Percentiles rank a stretch among this genome's conserved stretches.
Conservation (phyloP, 2,797 vertebrate genomes). For the Aselliscus stoliczkanus region DNA sequence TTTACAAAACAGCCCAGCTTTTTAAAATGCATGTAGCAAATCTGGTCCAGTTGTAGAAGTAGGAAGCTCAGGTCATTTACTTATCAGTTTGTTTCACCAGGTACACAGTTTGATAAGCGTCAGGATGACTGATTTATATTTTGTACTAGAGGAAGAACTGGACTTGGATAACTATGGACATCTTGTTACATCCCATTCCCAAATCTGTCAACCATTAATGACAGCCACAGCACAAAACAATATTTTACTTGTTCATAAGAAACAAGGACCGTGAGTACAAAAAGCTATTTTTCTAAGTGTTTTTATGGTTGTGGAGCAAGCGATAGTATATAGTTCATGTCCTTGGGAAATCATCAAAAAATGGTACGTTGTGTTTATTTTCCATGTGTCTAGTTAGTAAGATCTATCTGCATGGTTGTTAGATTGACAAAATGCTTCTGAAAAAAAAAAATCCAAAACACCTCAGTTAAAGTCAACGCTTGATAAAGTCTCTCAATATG, state of each 20-base stretch:
- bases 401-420: neutral
- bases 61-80: neutral
- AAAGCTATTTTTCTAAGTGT: constrained; percentile 68
- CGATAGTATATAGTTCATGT: constrained; percentile 34
- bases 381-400: constrained; percentile 50
- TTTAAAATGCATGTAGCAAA: constrained; percentile 40
- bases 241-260: constrained; percentile 75
- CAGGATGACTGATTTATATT: constrained; percentile 62
- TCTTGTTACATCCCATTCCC: constrained; percentile 83
- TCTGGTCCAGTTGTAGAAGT: constrained; percentile 43
- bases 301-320: constrained; percentile 48
- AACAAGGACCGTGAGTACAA: constrained; percentile 76
- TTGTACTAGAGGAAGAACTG: constrained; percentile 61
- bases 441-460: neutral
- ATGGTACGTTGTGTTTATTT: constrained; percentile 43
- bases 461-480: neutral
- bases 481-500: neutral
- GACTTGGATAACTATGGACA: constrained; percentile 75
- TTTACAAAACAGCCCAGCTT: constrained; percentile 40
- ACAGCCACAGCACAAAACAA: constrained; percentile 78
- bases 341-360: constrained; percentile 46
- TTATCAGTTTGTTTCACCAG: constrained; percentile 61
- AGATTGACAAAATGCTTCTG: constrained; percentile 14
- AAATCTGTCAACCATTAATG: constrained; percentile 83
- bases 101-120: constrained; percentile 56